Evolutionary conservation across 2,113 vertebrate species (phyloP), one percentile per base, ranked within the genome.

Genomic region (Lethenteron camtschaticum): DNA sequence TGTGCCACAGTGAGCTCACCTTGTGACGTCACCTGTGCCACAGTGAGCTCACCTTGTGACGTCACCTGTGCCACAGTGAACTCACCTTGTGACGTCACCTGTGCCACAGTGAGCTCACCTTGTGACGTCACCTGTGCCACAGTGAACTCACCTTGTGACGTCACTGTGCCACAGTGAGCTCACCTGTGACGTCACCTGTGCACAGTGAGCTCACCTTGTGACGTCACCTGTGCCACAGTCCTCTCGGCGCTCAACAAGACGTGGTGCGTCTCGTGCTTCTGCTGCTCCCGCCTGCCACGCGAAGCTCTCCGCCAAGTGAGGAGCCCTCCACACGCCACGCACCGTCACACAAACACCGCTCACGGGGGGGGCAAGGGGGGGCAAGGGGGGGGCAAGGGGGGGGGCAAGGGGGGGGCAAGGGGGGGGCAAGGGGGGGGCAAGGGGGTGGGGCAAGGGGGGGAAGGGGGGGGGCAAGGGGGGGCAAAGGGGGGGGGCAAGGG

Each of bases 191-290:
- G 12, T 63, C 59, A 13, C 12, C 14, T 66, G 60, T n/a, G 20
- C 9, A 66, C 20, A 18, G 14, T 66, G 14, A 66, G 6, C 20
- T 14, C 20, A n/a, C 20, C 14, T 66, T 14, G 8, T 66, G 14
- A 6, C 20, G 6, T 66, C 14, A 9, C 20, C 20, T 66, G n/a
- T 20, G 56, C 58, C 58, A 2, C 71, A 72, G 71, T 72, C 55
- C 56, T 72, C 12, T 72, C 71, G 11, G 71, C 71, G 56, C 68
- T 72, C 12, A 72, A 69, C 56, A 72, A 72, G 71, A 10, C 71
- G 57, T 72, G 71, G 71, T 72, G 71, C 16, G 71, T 72, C 18
- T n/a, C 56, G 2, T 72, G 71, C 24, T 72, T 72, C 20, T 56
- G 63, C 58, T 72, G 71, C 9, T 68, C 66, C 66, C 68, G 69